Evolutionary conservation across 2,113 vertebrate genomes (phyloP), one percentile per base, ranked within the genome.

Genomic region (Ranitomeya imitator): DNA sequence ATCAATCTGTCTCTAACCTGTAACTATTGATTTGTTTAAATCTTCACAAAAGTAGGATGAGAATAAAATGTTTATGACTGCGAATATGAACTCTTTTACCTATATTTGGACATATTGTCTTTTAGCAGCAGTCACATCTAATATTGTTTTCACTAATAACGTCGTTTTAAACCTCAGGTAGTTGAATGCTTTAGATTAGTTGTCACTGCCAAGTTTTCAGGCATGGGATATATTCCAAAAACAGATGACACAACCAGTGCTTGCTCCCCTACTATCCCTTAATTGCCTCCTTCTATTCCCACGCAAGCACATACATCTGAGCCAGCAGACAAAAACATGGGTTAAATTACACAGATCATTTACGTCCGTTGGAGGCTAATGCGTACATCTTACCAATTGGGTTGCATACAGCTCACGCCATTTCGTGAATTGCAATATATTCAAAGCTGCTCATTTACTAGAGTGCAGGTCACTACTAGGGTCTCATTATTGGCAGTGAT

Each of bases 401-500:
- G 91, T 88, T 83, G 86, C 89, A 88, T 83, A 84, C 81, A 92
- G 92, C 88, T 0, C 0, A 90, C 87, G 88, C 90, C 82, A 52
- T 93, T 92, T 90, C 91, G 71, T 85, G 88, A 86, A 90, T 45
- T 74, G 31, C 73, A 89, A 89, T 87, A 89, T 74, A 85, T 86
- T 90, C 90, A 69, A 85, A 89, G 37, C 55, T 92, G 85, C 80
- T 89, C 3, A 86, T 82, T 88, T 89, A 88, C 91, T 93, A 92
- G 63, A 90, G 90, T 77, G 86, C 87, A 89, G 89, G 90, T 91
- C 91, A 92, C 1, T 7, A 13, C n/a, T 85, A 91, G 89, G 89
- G 89, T 91, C 82, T 74, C 91, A 92, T 91, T 91, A 91, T 76
- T 89, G 90, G 77, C 90, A 93, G 37, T 90, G 90, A 91, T 91